Conservation (phyloP, 2,113 vertebrate species). For the Lethenteron camtschaticum region DNA sequence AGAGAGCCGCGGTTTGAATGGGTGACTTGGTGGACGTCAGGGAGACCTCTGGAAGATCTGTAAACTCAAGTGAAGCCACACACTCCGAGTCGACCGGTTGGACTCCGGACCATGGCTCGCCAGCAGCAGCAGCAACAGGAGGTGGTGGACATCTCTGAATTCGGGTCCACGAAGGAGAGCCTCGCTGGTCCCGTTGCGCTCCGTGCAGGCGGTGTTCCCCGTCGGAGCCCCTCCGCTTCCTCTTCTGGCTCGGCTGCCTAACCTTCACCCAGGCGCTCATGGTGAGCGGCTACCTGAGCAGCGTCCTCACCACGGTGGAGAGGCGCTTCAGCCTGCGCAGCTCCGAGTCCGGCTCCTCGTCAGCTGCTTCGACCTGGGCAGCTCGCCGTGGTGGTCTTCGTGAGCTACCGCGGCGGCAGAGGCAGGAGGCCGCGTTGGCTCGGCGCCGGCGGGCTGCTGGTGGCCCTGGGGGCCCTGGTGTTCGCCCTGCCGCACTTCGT, state of each 20-base stretch:
- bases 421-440: neutral
- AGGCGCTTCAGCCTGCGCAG: neutral
- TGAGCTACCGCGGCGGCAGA: neutral
- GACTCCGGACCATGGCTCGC: too few species aligned
- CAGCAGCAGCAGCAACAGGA: too few species aligned
- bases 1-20: too few species aligned
- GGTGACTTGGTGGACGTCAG: too few species aligned
- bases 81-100: too few species aligned
- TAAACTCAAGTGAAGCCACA: too few species aligned
- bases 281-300: conserved; percentile 4
- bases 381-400: conserved; percentile 3
- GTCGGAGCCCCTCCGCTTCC: neutral
- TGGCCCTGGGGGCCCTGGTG: neutral
- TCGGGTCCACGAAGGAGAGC: too few species aligned
- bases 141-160: too few species aligned
- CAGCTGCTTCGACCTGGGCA: conserved; percentile 1
- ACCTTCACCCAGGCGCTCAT: conserved; percentile 1
- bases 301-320: conserved; percentile 6
- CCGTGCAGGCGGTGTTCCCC: neutral
- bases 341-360: neutral
- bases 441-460: neutral
- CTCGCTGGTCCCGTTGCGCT: too few species aligned
- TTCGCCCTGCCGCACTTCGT: neutral
- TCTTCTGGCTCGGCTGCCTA: conserved; percentile 2
- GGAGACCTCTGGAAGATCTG: too few species aligned